Evolutionary conservation across 2,797 vertebrate genomes (phyloP).

Genomic region (Spatula versicolor): DNA sequence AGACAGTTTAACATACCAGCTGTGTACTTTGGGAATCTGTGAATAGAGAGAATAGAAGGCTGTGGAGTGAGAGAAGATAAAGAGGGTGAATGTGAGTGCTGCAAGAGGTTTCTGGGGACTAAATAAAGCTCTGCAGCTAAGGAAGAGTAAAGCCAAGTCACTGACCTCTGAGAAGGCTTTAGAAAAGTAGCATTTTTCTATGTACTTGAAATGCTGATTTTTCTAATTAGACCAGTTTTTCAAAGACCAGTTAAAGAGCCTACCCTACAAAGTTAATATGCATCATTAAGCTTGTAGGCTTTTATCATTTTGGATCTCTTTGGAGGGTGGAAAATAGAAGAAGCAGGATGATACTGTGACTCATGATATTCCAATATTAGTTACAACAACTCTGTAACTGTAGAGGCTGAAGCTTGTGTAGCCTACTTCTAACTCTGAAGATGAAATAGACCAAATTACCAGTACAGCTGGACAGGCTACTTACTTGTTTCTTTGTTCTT

Average conservation of each 20-base stretch:
- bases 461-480: neutral
- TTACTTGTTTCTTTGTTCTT: neutral
- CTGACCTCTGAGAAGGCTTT: neutral
- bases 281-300: neutral
- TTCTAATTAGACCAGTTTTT: neutral
- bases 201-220: neutral
- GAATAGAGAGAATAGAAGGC: neutral
- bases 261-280: neutral
- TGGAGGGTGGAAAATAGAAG: neutral
- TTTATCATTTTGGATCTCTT: neutral
- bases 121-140: neutral
- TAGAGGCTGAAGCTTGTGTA: neutral
- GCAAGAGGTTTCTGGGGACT: neutral
- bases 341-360: neutral
- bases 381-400: neutral
- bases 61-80: fast-evolving
- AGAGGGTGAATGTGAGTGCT: neutral
- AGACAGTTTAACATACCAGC: neutral
- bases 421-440: neutral
- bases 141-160: neutral
- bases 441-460: neutral
- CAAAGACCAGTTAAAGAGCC: neutral
- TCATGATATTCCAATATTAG: conserved; percentile 8
- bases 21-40: neutral
- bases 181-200: neutral